Evolutionary conservation across 2,113 vertebrate genomes (phyloP).

Genomic region (Accipiter cooperii): DNA sequence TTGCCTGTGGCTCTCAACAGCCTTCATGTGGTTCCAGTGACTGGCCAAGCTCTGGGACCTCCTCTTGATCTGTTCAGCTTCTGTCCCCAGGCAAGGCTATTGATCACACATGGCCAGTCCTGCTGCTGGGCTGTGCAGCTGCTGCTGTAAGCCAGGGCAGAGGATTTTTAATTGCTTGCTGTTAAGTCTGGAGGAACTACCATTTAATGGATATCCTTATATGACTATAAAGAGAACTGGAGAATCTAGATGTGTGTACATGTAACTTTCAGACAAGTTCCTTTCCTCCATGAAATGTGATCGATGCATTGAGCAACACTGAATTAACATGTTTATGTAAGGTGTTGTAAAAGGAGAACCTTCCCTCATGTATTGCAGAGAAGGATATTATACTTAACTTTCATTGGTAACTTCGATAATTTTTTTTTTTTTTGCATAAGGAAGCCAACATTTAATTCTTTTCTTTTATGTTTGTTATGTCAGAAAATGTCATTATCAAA

Average conservation of each 20-base stretch:
- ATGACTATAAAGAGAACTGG: conserved; percentile 28
- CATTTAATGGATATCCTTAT: background rate
- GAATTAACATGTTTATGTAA: background rate
- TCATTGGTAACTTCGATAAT: background rate
- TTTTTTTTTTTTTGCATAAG: background rate
- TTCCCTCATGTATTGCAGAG: background rate
- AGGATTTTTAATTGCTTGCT: conserved; percentile 19
- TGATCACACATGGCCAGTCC: background rate
- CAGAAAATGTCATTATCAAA: background rate
- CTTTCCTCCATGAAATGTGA: background rate
- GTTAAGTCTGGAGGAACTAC: background rate
- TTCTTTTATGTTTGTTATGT: background rate
- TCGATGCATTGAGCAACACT: background rate
- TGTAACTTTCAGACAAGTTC: background rate
- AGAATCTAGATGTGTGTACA: background rate
- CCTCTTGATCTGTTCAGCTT: background rate
- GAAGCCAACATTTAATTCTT: background rate
- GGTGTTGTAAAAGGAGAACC: background rate
- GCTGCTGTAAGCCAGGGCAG: conserved; percentile 25
- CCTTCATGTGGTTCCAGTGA: background rate
- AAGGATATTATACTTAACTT: background rate
- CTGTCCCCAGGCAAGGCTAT: background rate
- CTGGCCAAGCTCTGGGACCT: background rate
- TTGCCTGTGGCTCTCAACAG: background rate
- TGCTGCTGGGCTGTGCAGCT: background rate